Base-by-base conservation (phyloP, 2,888 invertebrate species). In the Dione juno region DNA sequence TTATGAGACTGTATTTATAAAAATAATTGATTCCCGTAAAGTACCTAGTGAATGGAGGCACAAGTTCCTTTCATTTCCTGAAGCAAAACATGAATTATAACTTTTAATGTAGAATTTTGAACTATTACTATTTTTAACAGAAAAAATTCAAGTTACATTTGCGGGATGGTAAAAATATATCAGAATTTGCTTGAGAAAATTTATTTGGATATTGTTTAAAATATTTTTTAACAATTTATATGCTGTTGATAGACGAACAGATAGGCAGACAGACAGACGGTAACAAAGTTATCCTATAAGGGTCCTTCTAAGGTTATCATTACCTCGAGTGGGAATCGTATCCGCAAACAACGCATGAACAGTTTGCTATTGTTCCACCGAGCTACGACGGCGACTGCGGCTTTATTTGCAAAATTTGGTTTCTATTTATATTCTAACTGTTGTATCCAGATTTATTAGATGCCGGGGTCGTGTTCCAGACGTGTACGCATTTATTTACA, bases 401-500 rank as follows among this genome's bases (percentile, higher is more conserved):
- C 1, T n/a, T 54, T 10, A 48, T 50, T 63, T 50, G 48, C 37
- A 16, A 35, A 50, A 37, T 16, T 35, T 37, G 63, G n/a, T 35
- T 48, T 50, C 7, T 13, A 35, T 63, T 16, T 9, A 11, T 48
- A 63, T 48, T 50, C 3, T 50, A 64, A 64, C 37, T 16, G 50
- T 21, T 45, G 3, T 19, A 50, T 5, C 21, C 43, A 61, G 64
- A 64, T 64, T 64, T 64, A 64, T 64, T 64, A 19, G 21, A 50
- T 3, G 35, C 48, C 40, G 64, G 40, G 19, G 40, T 19, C 40
- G 19, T 37, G 14, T 64, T 40, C 35, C 41, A 61, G 61, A 61
- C 61, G 8, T 52, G 64, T 19, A 52, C 14, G n/a, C 40, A 50
- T 50, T 50, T 37, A 64, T 64, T 61, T 28, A 64, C 37, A 37